A percentile compares a stretch with the other conserved stretches of the same genome.
Conservation (phyloP, 1,140 invertebrate genomes). For the Reticulitermes speratus region DNA sequence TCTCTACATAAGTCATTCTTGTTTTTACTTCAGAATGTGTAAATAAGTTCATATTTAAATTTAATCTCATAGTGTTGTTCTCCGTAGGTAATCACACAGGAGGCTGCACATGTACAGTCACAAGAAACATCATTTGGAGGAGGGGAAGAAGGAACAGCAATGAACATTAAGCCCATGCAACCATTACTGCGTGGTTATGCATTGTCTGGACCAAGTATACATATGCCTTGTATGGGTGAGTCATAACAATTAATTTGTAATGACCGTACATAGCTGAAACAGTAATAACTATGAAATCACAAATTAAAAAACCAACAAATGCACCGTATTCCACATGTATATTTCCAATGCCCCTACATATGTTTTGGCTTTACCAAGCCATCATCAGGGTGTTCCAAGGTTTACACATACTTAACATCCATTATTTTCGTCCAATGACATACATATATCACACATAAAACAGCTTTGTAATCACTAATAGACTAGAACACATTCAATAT, state of each 20-base stretch:
- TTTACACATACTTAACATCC: too few species aligned
- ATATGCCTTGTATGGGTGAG: constrained; percentile 15
- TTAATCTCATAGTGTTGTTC: background rate
- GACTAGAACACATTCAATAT: too few species aligned
- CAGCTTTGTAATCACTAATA: too few species aligned
- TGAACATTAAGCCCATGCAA: constrained; percentile 90
- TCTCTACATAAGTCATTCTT: too few species aligned
- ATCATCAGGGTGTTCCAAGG: too few species aligned
- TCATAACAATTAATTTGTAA: background rate
- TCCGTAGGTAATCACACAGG: constrained; percentile 32
- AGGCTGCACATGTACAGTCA: constrained; percentile 26
- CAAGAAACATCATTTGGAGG: constrained; percentile 49
- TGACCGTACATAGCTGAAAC: too few species aligned
- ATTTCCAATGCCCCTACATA: too few species aligned
- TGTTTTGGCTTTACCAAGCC: too few species aligned
- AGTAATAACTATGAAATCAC: background rate
- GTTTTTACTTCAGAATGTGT: background rate
- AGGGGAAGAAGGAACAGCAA: constrained; percentile 74
- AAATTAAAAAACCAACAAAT: too few species aligned
- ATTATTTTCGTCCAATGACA: too few species aligned
- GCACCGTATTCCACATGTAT: too few species aligned
- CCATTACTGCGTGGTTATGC: constrained; percentile 79
- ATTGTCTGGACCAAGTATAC: constrained; percentile 19
- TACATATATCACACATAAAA: too few species aligned
- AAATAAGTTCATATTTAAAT: background rate